Conservation (phyloP, 2,888 invertebrate species). For the Agrotis exclamationis region DNA sequence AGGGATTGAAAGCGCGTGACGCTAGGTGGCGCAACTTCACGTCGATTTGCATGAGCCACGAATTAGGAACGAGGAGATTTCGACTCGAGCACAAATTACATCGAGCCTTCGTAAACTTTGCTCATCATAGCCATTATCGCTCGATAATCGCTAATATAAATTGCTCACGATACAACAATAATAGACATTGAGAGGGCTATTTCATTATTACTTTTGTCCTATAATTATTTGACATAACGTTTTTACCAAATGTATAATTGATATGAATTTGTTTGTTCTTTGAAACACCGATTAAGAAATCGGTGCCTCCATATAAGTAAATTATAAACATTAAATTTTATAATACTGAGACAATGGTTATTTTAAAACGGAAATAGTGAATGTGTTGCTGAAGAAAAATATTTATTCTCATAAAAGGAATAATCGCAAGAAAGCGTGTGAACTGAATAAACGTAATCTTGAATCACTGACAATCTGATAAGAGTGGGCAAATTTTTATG, state of each 20-base stretch:
- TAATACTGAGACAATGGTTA: neutral
- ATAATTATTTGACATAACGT: conserved; percentile 30
- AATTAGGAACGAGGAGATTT: conserved; percentile 82
- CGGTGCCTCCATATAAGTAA: neutral
- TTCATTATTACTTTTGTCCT: conserved; percentile 36
- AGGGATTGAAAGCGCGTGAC: conserved; percentile 66
- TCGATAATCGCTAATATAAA: conserved; percentile 67
- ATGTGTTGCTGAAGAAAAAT: neutral
- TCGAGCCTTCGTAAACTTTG: conserved; percentile 42
- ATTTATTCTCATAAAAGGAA: neutral
- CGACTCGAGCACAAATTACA: conserved; percentile 60
- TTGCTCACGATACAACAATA: conserved; percentile 64
- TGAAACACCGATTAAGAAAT: conserved; percentile 1
- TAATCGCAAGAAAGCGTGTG: conserved; percentile 43
- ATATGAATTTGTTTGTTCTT: conserved; percentile 30
- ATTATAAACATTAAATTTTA: neutral
- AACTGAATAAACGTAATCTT: conserved; percentile 10
- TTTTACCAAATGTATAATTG: conserved; percentile 23
- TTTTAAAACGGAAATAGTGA: neutral
- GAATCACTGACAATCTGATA: conserved; percentile 24
- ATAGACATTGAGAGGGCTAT: conserved; percentile 26
- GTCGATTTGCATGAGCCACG: conserved; percentile 76
- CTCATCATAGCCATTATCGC: conserved; percentile 67
- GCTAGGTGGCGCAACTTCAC: conserved; percentile 70
- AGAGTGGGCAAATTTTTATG: neutral